Evolutionary conservation across 2,797 vertebrate species (phyloP).

Genomic region (Neolamprologus multifasciatus): DNA sequence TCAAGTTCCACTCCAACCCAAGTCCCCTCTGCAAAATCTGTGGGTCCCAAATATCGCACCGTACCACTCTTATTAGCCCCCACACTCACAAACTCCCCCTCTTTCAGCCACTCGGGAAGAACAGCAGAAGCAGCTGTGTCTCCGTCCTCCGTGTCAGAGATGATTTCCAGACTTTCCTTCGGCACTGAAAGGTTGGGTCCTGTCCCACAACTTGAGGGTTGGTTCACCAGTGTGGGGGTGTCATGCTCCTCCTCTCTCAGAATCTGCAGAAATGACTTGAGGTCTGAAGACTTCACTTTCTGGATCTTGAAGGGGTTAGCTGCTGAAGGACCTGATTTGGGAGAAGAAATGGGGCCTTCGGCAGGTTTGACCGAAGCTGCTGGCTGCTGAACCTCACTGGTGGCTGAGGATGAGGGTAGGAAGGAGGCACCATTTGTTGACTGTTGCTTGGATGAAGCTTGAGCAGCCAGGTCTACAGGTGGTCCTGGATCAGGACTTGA

Average conservation of each 20-base stretch:
- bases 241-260: slow-evolving; percentile 37
- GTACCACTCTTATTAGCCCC: slow-evolving; percentile 83
- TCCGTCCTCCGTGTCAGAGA: slow-evolving; percentile 80
- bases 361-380: neutral
- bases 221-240: neutral
- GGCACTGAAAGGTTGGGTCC: slow-evolving; percentile 33
- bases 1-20: slow-evolving; percentile 97
- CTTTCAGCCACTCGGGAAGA: slow-evolving; percentile 88
- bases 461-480: neutral
- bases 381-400: neutral
- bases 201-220: neutral
- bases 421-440: neutral
- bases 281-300: slow-evolving; percentile 73
- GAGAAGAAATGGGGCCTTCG: neutral
- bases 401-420: neutral
- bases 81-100: slow-evolving; percentile 85
- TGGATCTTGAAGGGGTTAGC: slow-evolving; percentile 76
- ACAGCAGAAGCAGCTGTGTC: slow-evolving; percentile 1
- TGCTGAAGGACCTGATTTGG: neutral
- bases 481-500: neutral
- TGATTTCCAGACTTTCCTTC: slow-evolving; percentile 70
- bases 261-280: slow-evolving; percentile 74
- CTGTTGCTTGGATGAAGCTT: neutral
- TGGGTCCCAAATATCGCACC: slow-evolving; percentile 86
- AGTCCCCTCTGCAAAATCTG: slow-evolving; percentile 86